Evolutionary conservation across 2,888 invertebrate species (phyloP), one percentile per base, ranked within the genome.

Genomic region (Microctonus aethiopoides): DNA sequence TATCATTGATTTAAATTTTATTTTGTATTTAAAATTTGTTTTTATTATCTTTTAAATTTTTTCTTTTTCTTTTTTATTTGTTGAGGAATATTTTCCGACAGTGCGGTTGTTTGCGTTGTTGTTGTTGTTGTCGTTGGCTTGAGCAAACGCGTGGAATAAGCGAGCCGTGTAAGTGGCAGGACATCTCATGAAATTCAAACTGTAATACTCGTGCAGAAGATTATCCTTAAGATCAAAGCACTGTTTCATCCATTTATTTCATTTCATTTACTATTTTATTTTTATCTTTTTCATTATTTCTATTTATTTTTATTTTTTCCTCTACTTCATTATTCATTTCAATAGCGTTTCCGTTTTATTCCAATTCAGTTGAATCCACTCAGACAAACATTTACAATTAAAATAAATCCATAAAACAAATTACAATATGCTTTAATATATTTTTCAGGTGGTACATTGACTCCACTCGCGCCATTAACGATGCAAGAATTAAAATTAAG

Each of bases 401-500:
- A 6, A 46, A 46, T 7, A 3, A n/a, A 39, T n/a, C 39, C 4
- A n/a, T n/a, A 13, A 39, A 0, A 13, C 6, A 0, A 39, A 13
- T 39, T 39, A 39, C 32, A 22, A 60, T 10, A 22, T n/a, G n/a
- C n/a, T n/a, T 62, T n/a, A 36, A 34, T 79, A 81, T 79, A 16
- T 7, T 46, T 89, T 90, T 90, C n/a, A 87, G 87, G 90, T 87
- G 89, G 90, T 86, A 90, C 92, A 76, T 87, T 93, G 87, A 91
- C 92, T 80, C 92, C 92, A 78, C 87, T 93, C 86, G 91, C 92
- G 78, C 92, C 93, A 78, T 91, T 93, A 86, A 91, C 90, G 86
- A 92, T 92, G 91, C 92, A 92, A 88, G 93, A 93, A 87, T 90
- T 92, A 89, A 93, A 92, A 89, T 88, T 92, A 81, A 90, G 90